These are phyloP conservation scores for Epinotia nisella DNA, from an alignment of 2,888 invertebrate species.

Conservation along the genomic window DNA sequence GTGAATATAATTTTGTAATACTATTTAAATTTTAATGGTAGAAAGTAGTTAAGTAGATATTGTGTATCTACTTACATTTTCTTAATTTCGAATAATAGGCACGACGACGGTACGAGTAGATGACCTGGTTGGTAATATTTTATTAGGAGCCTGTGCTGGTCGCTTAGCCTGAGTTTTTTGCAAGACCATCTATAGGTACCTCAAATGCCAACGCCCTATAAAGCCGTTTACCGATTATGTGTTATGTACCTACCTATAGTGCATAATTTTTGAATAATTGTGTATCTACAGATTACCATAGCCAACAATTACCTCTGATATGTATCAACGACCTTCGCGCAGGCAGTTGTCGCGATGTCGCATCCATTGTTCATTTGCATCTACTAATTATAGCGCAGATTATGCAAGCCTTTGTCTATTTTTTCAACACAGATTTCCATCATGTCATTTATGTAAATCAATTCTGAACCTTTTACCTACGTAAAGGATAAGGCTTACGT, in stretches of 20 bases:
- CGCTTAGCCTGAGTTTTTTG: too few relatives aligned
- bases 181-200: too few relatives aligned
- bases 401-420: slow-evolving; percentile 57
- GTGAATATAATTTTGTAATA: background rate
- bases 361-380: slow-evolving; percentile 78
- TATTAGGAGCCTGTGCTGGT: too few relatives aligned
- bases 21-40: background rate
- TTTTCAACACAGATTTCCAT: slow-evolving; percentile 4
- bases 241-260: background rate
- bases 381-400: slow-evolving; percentile 61
- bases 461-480: background rate
- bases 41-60: too few relatives aligned
- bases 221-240: too few relatives aligned
- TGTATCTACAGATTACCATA: background rate
- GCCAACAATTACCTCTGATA: slow-evolving; percentile 11
- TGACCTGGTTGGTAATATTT: too few relatives aligned
- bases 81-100: too few relatives aligned
- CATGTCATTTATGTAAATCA: background rate
- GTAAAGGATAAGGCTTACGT: background rate
- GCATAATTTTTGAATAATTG: background rate
- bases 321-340: slow-evolving; percentile 41
- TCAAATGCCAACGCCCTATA: too few relatives aligned
- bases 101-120: too few relatives aligned
- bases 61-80: too few relatives aligned
- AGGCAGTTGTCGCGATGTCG: slow-evolving; percentile 61